Percentiles rank a stretch among this genome's conserved stretches.
Conservation (phyloP, 2,888 invertebrate genomes). For the Colostygia pectinataria region DNA sequence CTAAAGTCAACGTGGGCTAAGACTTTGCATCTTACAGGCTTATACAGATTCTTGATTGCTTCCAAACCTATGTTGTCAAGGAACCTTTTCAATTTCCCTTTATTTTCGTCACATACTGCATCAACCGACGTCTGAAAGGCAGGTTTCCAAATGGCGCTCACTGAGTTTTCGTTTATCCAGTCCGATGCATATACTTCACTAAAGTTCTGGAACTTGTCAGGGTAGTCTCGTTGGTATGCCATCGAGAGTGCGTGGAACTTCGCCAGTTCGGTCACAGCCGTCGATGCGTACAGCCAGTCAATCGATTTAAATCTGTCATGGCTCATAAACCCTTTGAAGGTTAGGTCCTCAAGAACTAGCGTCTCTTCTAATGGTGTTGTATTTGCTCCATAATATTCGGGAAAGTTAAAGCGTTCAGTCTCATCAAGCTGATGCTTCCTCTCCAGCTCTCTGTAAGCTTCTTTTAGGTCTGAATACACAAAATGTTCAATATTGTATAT, state of each 20-base stretch:
- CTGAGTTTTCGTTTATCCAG: slow-evolving; percentile 10
- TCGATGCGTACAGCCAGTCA: slow-evolving; percentile 44
- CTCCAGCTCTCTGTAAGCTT: slow-evolving; percentile 31
- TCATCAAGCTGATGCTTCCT: slow-evolving; percentile 23
- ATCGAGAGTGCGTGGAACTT: slow-evolving; percentile 57
- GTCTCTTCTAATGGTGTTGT: slow-evolving; percentile 42
- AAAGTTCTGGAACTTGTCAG: slow-evolving; percentile 37
- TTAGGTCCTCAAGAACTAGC: slow-evolving; percentile 43
- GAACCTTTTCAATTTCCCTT: background rate
- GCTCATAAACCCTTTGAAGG: slow-evolving; percentile 38
- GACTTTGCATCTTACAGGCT: slow-evolving; percentile 8
- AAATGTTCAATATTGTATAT: slow-evolving; percentile 26
- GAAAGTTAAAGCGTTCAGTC: slow-evolving; percentile 37
- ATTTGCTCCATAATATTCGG: slow-evolving; percentile 42
- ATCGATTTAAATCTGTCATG: slow-evolving; percentile 45
- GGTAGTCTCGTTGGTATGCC: slow-evolving; percentile 44
- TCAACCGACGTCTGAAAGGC: background rate
- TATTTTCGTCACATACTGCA: background rate
- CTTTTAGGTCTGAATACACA: slow-evolving; percentile 30
- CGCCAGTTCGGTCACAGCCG: slow-evolving; percentile 43
- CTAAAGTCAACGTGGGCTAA: slow-evolving; percentile 49
- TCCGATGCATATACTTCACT: background rate
- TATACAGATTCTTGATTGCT: slow-evolving; percentile 26
- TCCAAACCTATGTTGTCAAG: background rate
- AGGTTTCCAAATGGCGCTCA: slow-evolving; percentile 2